Base-by-base conservation (phyloP, 2,113 vertebrate genomes). In the Triplophysa siluroides region DNA sequence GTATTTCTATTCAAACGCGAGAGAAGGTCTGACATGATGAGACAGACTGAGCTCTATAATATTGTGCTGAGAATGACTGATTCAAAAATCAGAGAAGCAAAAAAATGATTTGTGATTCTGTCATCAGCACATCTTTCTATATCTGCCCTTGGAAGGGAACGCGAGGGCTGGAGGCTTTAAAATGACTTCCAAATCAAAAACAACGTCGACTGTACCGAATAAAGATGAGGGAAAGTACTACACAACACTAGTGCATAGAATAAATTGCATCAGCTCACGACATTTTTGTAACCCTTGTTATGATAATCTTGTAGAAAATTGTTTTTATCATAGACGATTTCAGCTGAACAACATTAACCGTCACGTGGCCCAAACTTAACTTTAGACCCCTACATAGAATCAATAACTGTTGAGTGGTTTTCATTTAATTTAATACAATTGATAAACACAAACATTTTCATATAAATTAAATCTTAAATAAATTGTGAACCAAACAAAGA, bases 71-170 rank as follows among this genome's bases (percentile, higher is more conserved):
- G 52, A 41, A 52, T 56, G 12, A 80, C 50, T 54, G 33, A 38
- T 38, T 18, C 14, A 54, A 23, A 41, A 18, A 64, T 21, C 45
- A 50, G 56, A 10, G 43, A 18, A 7, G 60, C 19, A n/a, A 24
- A 4, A 21, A 74, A 23, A 45, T 24, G 2, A 81, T 33, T 29
- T 26, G 71, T 60, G 62, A 71, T 72, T 72, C n/a, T 58, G 18
- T 72, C 58, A 72, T 72, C 52, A 72, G 70, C 21, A 58, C 33
- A 19, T 21, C 50, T 72, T 56, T 72, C 47, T 18, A 38, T 38
- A 71, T 38, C 50, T 72, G 69, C 69, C 69, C 50, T 72, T 56
- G 50, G 29, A 9, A 38, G 19, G 60, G 66, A 69, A 33, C 26
- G 75, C 23, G 38, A 68, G 29, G 38, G 50, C 24, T 14, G 24